Evolutionary conservation across 2,888 invertebrate species (phyloP).

Genomic region (Phragmatobia fuliginosa): DNA sequence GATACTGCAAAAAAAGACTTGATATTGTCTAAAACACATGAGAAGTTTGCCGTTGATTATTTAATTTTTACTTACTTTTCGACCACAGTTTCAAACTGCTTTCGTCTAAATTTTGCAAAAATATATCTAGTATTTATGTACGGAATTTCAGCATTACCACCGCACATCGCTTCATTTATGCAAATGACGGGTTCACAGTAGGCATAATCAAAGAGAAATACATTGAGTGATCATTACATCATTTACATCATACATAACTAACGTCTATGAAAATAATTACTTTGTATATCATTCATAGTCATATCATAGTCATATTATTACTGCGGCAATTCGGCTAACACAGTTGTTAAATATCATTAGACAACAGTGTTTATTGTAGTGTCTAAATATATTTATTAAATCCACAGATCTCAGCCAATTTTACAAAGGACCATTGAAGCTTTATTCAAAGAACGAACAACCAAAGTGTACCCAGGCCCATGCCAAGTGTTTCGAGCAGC

Average conservation of each 20-base stretch:
- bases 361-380: not conserved
- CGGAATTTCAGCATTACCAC: not conserved
- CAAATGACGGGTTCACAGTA: not conserved
- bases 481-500: constrained; percentile 87
- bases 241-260: not conserved
- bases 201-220: not conserved
- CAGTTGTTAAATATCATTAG: not conserved
- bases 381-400: not conserved
- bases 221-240: not conserved
- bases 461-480: constrained; percentile 75
- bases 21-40: too few relatives aligned
- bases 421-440: constrained; percentile 76
- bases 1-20: too few relatives aligned
- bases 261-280: not conserved
- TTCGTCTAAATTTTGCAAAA: not conserved
- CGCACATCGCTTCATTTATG: not conserved
- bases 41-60: too few relatives aligned
- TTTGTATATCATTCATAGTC: not conserved
- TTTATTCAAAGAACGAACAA: constrained; percentile 72
- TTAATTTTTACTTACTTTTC: not conserved
- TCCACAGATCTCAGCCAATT: constrained; percentile 72
- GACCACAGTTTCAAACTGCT: not conserved
- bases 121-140: not conserved
- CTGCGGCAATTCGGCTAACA: not conserved
- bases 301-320: not conserved